These are phyloP conservation scores for Coecobrya sp. DNA, from an alignment of 2,888 invertebrate genomes.

Conservation along the genomic window DNA sequence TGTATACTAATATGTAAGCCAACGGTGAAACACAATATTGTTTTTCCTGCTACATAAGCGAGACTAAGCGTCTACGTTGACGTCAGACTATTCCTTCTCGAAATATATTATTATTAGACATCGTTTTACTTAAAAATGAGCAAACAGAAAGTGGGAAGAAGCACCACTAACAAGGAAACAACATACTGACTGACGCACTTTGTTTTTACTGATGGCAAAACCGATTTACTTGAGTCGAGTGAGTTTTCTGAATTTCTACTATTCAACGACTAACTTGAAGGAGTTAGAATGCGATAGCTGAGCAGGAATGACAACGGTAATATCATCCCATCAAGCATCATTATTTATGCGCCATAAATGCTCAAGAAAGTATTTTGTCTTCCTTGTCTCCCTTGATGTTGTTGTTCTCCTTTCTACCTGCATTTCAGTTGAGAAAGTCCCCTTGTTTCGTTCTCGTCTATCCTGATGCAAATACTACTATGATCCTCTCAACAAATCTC, in stretches of 20 bases:
- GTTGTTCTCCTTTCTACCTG: not conserved
- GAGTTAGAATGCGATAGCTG: not conserved
- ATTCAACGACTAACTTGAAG: not conserved
- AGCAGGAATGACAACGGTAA: conserved; percentile 40
- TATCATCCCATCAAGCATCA: conserved; percentile 31
- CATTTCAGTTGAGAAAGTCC: not conserved
- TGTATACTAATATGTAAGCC: too few relatives aligned
- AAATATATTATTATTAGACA: too few relatives aligned
- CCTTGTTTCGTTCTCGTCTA: not conserved
- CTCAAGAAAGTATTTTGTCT: conserved; percentile 7
- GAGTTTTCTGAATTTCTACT: not conserved
- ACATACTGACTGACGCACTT: too few relatives aligned
- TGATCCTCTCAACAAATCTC: not conserved
- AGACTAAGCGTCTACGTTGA: too few relatives aligned
- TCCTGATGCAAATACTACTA: not conserved
- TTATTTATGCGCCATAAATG: not conserved
- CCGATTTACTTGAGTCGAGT: not conserved
- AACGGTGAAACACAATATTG: too few relatives aligned
- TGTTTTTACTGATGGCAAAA: not conserved
- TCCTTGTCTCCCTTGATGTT: not conserved
- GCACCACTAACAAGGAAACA: too few relatives aligned
- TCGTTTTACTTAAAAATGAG: too few relatives aligned
- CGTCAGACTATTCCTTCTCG: too few relatives aligned
- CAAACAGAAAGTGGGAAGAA: too few relatives aligned
- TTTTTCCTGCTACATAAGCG: too few relatives aligned